Percentiles rank a stretch among this genome's conserved stretches.
Conservation (phyloP, 2,888 invertebrate species). For the Steromphala cineraria region DNA sequence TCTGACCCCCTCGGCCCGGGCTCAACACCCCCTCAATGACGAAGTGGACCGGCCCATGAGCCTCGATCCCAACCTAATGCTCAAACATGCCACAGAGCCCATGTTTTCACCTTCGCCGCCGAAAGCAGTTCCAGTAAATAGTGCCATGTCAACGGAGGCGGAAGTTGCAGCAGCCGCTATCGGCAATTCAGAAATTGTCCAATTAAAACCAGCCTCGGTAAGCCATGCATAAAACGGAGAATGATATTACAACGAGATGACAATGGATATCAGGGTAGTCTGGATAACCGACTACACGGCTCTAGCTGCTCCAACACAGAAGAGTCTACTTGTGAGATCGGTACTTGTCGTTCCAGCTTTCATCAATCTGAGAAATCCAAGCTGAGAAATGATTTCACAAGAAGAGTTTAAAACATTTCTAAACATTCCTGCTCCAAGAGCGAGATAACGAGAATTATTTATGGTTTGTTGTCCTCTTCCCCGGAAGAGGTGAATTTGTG, state of each 20-base stretch:
- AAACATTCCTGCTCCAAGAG: too few species aligned
- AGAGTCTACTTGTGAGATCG: too few species aligned
- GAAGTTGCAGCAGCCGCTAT: neutral
- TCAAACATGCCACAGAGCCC: constrained; percentile 37
- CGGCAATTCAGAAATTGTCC: constrained; percentile 37
- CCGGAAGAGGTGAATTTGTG: too few species aligned
- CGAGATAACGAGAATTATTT: too few species aligned
- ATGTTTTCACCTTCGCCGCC: constrained; percentile 47
- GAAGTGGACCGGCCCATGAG: constrained; percentile 27
- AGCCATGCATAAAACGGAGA: constrained; percentile 21
- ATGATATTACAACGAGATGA: neutral
- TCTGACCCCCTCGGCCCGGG: constrained; percentile 20
- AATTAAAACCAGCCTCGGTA: constrained; percentile 40
- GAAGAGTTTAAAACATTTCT: too few species aligned
- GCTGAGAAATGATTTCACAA: too few species aligned
- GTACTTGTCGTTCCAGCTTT: too few species aligned
- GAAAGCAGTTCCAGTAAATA: constrained; percentile 44
- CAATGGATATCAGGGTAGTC: constrained; percentile 6
- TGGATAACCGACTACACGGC: too few species aligned
- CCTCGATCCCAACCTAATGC: constrained; percentile 31
- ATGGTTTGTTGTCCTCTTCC: too few species aligned
- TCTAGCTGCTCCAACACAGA: too few species aligned
- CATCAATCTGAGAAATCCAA: too few species aligned
- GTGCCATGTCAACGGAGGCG: neutral
- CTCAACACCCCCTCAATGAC: constrained; percentile 6